A percentile compares a stretch with the other conserved stretches of the same genome.
Conservation (phyloP, 2,113 vertebrate genomes). For the Ardeotis arabs region DNA sequence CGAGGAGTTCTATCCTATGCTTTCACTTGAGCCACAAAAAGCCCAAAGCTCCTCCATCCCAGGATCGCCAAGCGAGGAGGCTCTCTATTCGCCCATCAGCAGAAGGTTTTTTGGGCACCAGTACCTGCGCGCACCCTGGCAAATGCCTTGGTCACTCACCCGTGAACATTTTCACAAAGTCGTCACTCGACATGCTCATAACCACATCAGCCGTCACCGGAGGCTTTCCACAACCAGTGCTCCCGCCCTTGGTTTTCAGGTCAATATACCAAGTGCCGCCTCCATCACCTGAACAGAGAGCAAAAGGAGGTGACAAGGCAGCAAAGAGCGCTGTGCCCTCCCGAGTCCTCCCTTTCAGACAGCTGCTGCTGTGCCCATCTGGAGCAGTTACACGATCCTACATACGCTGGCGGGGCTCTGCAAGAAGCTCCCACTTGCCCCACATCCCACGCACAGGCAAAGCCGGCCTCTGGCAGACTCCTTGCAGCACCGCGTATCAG, state of each 20-base stretch:
- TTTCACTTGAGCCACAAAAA: background rate
- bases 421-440: rapidly evolving
- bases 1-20: rapidly evolving
- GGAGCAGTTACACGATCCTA: rapidly evolving
- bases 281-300: constrained; percentile 79
- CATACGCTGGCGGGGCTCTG: rapidly evolving
- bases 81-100: rapidly evolving
- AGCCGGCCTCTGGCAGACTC: background rate
- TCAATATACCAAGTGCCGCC: constrained; percentile 90
- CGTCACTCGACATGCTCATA: constrained; percentile 87
- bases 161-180: constrained; percentile 94
- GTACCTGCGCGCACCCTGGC: rapidly evolving
- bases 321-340: rapidly evolving
- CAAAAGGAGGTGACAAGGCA: background rate
- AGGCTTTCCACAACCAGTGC: constrained; percentile 80
- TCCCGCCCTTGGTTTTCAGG: constrained; percentile 84
- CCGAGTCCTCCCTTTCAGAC: rapidly evolving
- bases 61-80: background rate
- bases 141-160: constrained; percentile 71
- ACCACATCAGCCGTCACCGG: constrained; percentile 83
- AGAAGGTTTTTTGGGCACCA: background rate
- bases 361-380: rapidly evolving
- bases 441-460: rapidly evolving
- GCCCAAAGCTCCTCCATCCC: rapidly evolving
- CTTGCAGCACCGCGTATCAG: background rate